These are phyloP conservation scores for Hiodon tergisus DNA, from an alignment of 2,113 vertebrate species.

Conservation along the genomic window DNA sequence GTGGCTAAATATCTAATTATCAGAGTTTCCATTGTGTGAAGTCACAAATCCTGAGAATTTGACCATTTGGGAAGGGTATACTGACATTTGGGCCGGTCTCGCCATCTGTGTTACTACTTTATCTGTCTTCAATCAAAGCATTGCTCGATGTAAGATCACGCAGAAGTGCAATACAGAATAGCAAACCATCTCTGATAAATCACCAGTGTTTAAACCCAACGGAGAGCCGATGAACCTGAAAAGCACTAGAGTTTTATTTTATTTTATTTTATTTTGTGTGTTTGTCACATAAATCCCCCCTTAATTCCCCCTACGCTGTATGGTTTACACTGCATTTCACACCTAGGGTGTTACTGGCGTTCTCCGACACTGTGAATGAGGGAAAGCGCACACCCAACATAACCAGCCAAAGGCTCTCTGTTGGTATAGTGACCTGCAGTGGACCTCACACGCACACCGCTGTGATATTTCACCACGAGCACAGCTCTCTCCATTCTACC, in stretches of 20 bases:
- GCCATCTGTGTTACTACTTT: too few species aligned
- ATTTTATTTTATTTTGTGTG: conserved; percentile 32
- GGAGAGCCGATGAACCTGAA: neutral
- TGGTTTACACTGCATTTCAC: conserved; percentile 10
- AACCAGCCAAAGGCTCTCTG: conserved; percentile 22
- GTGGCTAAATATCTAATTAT: too few species aligned
- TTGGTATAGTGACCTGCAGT: conserved; percentile 28
- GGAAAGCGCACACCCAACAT: neutral
- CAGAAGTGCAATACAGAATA: neutral
- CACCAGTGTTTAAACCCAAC: conserved; percentile 3
- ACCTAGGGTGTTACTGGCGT: conserved; percentile 28
- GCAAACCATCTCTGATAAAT: neutral
- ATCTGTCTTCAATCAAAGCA: too few species aligned
- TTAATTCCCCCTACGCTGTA: conserved; percentile 13
- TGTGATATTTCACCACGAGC: conserved; percentile 37
- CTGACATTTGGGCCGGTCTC: too few species aligned
- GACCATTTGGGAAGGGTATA: too few species aligned
- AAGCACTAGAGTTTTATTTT: neutral
- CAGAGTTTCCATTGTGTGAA: too few species aligned
- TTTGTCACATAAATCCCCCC: neutral
- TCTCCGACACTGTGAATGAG: conserved; percentile 19
- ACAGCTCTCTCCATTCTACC: conserved; percentile 25
- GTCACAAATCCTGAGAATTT: too few species aligned
- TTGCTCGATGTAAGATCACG: too few species aligned
- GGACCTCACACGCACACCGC: conserved; percentile 50